Conservation (phyloP, 2,797 vertebrate species). For the Neosilurus hyrtlii region DNA sequence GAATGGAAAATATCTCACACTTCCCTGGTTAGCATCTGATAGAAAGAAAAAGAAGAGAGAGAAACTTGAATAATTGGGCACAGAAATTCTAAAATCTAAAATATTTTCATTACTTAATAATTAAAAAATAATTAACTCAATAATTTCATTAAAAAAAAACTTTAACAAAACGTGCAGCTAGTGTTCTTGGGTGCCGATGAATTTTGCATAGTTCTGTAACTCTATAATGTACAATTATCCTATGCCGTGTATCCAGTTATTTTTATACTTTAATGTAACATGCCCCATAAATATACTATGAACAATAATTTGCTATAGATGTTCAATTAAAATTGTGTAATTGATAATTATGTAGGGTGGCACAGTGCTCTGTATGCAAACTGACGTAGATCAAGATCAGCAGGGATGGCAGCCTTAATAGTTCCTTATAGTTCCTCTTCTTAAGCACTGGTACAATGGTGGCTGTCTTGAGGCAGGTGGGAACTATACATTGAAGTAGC, state of each 20-base stretch:
- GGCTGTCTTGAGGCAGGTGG: too few species aligned
- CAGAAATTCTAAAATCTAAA: not conserved
- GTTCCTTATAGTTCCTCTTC: too few species aligned
- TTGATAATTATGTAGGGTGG: not conserved
- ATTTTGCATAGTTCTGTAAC: not conserved
- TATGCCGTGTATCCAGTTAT: not conserved
- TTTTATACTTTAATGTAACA: not conserved
- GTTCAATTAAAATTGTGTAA: not conserved
- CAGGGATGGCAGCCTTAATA: too few species aligned
- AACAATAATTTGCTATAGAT: not conserved
- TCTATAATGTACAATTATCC: not conserved
- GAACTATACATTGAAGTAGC: too few species aligned
- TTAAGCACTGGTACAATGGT: too few species aligned
- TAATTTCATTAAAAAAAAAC: too few species aligned
- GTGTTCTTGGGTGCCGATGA: too few species aligned
- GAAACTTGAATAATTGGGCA: not conserved
- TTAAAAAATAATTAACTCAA: too few species aligned
- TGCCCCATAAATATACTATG: not conserved
- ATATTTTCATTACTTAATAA: too few species aligned
- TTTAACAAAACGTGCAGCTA: too few species aligned
- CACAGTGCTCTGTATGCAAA: too few species aligned
- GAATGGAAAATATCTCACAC: slow-evolving; percentile 34
- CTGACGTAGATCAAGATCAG: too few species aligned
- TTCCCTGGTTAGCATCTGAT: not conserved
- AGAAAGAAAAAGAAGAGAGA: not conserved